Conservation (phyloP, 2,797 vertebrate species). For the Enteromius thamalakanensis region DNA sequence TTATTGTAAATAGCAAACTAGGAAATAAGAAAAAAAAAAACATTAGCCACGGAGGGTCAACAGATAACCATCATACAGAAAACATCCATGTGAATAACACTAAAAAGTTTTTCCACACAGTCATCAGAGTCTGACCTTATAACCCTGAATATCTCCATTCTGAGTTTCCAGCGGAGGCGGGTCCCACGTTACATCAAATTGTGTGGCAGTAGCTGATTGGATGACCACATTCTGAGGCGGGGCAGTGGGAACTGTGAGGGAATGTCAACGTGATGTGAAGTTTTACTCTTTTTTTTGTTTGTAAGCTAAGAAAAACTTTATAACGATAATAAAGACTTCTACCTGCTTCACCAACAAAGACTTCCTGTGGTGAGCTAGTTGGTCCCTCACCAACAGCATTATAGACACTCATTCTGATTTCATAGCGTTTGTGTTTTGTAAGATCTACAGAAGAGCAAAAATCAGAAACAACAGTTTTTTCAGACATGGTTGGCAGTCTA, state of each 20-base stretch:
- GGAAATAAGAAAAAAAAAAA: not conserved
- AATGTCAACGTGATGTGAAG: not conserved
- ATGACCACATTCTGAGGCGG: slow-evolving; percentile 87
- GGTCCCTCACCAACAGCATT: slow-evolving; percentile 93
- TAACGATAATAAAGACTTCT: not conserved
- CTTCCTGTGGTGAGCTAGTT: slow-evolving; percentile 88
- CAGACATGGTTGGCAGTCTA: not conserved
- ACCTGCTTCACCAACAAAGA: slow-evolving; percentile 97
- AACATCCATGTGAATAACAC: not conserved
- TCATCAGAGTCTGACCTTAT: slow-evolving; percentile 83
- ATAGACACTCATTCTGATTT: slow-evolving; percentile 94
- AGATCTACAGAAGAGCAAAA: slow-evolving; percentile 78
- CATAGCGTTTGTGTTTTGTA: slow-evolving; percentile 93
- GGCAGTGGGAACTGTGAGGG: slow-evolving; percentile 85
- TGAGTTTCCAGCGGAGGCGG: slow-evolving; percentile 86
- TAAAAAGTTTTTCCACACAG: not conserved
- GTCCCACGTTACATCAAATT: slow-evolving; percentile 94
- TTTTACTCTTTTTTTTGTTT: not conserved
- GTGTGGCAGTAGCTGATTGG: slow-evolving; percentile 87
- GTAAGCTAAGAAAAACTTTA: not conserved
- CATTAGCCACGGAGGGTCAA: not conserved
- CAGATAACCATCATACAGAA: not conserved
- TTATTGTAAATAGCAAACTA: not conserved
- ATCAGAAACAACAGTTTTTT: slow-evolving; percentile 33
- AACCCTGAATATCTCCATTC: slow-evolving; percentile 96